These are phyloP conservation scores for Drosophila conformis DNA, from an alignment of 2,888 invertebrate genomes.

Conservation along the genomic window DNA sequence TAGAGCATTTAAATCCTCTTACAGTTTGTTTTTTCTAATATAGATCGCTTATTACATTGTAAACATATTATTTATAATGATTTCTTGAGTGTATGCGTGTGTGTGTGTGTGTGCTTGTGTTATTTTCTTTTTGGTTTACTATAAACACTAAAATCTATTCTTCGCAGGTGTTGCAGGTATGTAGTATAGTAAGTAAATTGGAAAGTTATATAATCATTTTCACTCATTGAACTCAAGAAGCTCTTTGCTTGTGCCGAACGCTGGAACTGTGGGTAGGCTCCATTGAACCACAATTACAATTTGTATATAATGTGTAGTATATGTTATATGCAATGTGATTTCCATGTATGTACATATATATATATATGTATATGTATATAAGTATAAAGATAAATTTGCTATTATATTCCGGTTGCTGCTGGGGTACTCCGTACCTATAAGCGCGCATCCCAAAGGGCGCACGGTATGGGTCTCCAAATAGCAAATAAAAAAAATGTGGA, in stretches of 20 bases:
- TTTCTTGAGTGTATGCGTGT: conserved; percentile 27
- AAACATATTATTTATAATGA: conserved; percentile 46
- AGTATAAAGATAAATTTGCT: conserved; percentile 45
- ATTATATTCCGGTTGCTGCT: conserved; percentile 8
- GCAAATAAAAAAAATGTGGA: conserved; percentile 49
- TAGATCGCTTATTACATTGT: conserved; percentile 57
- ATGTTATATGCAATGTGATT: conserved; percentile 22
- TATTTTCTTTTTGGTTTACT: conserved; percentile 60
- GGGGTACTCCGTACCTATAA: conserved; percentile 44
- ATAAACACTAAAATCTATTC: conserved; percentile 70
- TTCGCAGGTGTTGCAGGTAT: conserved; percentile 63
- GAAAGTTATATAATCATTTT: conserved; percentile 37
- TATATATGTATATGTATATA: conserved; percentile 27
- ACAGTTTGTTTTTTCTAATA: conserved; percentile 32
- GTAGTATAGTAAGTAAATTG: conserved; percentile 36
- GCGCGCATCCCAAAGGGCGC: conserved; percentile 15
- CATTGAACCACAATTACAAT: conserved; percentile 32
- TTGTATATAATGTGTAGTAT: conserved; percentile 26
- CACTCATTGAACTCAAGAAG: conserved; percentile 22
- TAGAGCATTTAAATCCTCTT: conserved; percentile 21
- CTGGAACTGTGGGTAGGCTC: conserved; percentile 7
- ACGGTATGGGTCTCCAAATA: conserved; percentile 47
- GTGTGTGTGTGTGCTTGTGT: conserved; percentile 20
- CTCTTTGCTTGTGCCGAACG: conserved; percentile 25
- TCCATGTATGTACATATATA: conserved; percentile 3